These are phyloP conservation scores for Athalia rosae DNA, from an alignment of 2,888 invertebrate species.

Conservation along the genomic window DNA sequence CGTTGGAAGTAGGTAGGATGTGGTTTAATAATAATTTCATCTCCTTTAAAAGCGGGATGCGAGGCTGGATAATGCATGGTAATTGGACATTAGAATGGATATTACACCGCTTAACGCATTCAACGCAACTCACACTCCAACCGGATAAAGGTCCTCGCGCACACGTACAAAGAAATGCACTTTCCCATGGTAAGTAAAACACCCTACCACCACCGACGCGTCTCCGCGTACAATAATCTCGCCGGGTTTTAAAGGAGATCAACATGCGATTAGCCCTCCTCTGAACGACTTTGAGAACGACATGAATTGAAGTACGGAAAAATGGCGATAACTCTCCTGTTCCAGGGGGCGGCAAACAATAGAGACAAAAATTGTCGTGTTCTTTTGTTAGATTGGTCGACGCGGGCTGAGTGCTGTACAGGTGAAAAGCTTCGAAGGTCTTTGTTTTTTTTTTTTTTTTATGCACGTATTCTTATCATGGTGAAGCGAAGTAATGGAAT, in stretches of 20 bases:
- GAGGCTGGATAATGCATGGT: conserved; percentile 62
- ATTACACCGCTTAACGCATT: conserved; percentile 62
- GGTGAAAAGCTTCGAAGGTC: too few relatives aligned
- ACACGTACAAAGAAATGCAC: conserved; percentile 24
- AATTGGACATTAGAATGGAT: conserved; percentile 64
- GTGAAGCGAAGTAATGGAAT: too few relatives aligned
- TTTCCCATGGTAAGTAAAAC: conserved; percentile 26
- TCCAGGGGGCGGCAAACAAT: too few relatives aligned
- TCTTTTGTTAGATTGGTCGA: too few relatives aligned
- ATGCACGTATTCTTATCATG: too few relatives aligned
- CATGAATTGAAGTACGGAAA: too few relatives aligned
- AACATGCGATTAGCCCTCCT: not conserved
- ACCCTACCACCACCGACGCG: not conserved
- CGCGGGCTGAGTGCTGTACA: too few relatives aligned
- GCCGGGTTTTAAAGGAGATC: conserved; percentile 26
- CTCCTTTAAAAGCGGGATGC: conserved; percentile 52
- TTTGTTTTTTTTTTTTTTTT: too few relatives aligned
- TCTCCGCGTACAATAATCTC: conserved; percentile 12
- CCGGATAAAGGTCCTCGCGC: not conserved
- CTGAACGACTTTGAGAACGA: too few relatives aligned
- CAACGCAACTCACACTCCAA: conserved; percentile 50
- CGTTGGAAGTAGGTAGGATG: not conserved
- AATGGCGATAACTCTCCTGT: too few relatives aligned
- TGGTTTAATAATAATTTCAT: conserved; percentile 59
- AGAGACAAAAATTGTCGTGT: too few relatives aligned